phyloP scores from a whole-genome alignment of 2,113 vertebrate species.

The Pandion haliaetus region DNA sequence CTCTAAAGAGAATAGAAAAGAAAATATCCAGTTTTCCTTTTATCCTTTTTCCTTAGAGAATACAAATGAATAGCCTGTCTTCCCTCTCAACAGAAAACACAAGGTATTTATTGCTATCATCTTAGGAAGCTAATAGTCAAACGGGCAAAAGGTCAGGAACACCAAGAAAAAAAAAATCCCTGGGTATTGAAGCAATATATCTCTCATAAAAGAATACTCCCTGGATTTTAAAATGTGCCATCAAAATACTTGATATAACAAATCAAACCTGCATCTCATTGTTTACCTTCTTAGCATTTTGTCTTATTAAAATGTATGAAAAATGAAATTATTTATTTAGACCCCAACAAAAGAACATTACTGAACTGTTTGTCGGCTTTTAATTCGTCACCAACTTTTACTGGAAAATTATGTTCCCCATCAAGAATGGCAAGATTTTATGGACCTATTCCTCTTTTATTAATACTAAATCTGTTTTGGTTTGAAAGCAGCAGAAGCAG shows the following conservation, averaged over 20 bases:
- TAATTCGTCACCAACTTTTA: neutral
- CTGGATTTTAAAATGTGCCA: neutral
- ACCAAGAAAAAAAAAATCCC: constrained; percentile 38
- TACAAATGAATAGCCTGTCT: constrained; percentile 57
- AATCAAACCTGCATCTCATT: neutral
- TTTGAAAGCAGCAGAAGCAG: neutral
- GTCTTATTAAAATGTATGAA: neutral
- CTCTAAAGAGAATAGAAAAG: constrained; percentile 66
- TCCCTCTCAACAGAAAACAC: constrained; percentile 36
- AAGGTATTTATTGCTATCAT: constrained; percentile 62
- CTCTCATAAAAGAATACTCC: constrained; percentile 17
- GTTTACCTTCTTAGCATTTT: neutral
- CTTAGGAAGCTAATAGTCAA: constrained; percentile 53
- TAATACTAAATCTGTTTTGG: neutral
- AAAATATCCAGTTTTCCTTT: constrained; percentile 59
- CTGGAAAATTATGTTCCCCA: neutral
- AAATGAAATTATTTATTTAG: neutral
- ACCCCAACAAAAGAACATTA: neutral
- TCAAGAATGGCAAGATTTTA: neutral
- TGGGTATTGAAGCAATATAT: constrained; percentile 20
- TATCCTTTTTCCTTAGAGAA: constrained; percentile 56
- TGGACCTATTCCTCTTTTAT: neutral
- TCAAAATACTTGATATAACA: neutral
- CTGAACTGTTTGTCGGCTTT: neutral
- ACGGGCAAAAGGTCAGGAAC: constrained; percentile 39